Evolutionary conservation across 2,113 vertebrate genomes (phyloP), one percentile per base, ranked within the genome.

Genomic region (Hippocampus zosterae): DNA sequence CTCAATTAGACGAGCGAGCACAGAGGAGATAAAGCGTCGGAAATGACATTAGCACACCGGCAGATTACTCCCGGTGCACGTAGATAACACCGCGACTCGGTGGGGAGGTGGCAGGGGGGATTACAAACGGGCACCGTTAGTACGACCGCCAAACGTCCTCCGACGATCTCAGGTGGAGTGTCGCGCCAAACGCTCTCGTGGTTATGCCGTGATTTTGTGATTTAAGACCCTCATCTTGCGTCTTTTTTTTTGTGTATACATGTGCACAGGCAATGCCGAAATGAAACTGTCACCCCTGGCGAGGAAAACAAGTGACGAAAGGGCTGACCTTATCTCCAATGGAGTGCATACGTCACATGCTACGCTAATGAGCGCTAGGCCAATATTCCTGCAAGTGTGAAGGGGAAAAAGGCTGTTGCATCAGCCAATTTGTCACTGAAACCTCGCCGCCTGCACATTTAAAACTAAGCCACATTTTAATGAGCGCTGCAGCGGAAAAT

Each of bases 121-220:
- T 81, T 76, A 77, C 59, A 74, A 53, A 44, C 37, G 9, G 15
- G 71, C 62, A 44, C 44, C 50, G 76, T 82, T 70, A 74, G 81
- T 37, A 80, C 82, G 81, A 82, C 77, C 69, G 73, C 74, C 71
- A 81, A 65, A 73, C 55, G 71, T 79, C 79, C 71, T 81, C 71
- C 63, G 13, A 50, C 42, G 11, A 67, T 55, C 46, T 27, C 62
- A 59, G 69, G 57, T 78, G 63, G 68, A 79, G 64, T 73, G 60
- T 77, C 77, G 61, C 69, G 42, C 62, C 73, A 64, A 37, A 68
- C 63, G 15, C 52, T 60, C 21, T 60, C 21, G 18, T 50, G 65
- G 27, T 65, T n/a, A 3, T 42, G 29, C 19, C 8, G 5, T 37
- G 41, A 65, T 33, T 79, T 5, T 2, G 3, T 44, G 40, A 64